Evolutionary conservation across 1,140 invertebrate species (phyloP).

Genomic region (Yoshiicerus persimilis): DNA sequence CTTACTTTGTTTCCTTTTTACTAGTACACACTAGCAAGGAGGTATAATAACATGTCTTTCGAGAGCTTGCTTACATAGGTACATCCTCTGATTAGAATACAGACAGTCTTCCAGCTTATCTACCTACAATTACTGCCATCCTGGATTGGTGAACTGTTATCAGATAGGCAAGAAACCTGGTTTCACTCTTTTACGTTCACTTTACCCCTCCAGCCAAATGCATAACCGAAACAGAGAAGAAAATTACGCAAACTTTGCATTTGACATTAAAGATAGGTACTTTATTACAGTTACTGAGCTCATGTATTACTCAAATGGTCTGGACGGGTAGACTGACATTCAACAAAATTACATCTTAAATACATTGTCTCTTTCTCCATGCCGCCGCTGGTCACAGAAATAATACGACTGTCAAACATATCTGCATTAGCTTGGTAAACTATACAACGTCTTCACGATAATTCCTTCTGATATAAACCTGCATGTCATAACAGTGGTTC

Average conservation of each 20-base stretch:
- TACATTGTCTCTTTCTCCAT: background rate
- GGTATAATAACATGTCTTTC: too few species aligned
- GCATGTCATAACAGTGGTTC: too few species aligned
- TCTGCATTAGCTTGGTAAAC: background rate
- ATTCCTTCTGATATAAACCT: too few species aligned
- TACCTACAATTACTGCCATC: background rate
- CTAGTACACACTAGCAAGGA: too few species aligned
- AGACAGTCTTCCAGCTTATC: background rate
- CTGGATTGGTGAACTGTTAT: too few species aligned
- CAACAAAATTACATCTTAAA: background rate
- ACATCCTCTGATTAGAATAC: background rate
- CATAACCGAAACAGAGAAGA: background rate
- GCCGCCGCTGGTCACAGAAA: background rate
- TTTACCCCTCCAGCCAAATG: background rate
- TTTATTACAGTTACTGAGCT: background rate
- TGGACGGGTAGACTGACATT: background rate
- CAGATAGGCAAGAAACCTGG: background rate
- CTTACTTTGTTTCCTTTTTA: background rate
- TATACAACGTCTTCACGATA: too few species aligned
- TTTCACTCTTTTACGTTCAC: background rate
- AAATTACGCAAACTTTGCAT: background rate
- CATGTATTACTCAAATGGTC: background rate
- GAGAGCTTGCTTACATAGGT: background rate
- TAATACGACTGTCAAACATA: background rate
- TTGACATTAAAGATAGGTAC: background rate